Base-by-base conservation (phyloP, 2,113 vertebrate species). In the Caretta caretta region DNA sequence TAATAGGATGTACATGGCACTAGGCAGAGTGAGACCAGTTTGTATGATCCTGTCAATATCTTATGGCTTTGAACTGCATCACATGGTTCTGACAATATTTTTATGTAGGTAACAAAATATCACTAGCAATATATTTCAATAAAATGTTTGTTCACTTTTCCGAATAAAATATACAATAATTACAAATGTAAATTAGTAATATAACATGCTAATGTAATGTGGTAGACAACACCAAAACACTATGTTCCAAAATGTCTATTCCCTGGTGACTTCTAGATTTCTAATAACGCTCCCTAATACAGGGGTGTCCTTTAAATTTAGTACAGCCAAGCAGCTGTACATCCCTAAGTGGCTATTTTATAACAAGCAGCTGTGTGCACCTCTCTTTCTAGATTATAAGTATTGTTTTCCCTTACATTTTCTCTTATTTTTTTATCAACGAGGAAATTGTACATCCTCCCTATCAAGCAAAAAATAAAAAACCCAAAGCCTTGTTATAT, bases 321-420 rank as follows among this genome's bases (percentile, higher is more conserved):
- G 92, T 92, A 57, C 90, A 95, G 62, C 56, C 92, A 81, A 92
- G 50, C 89, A 94, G 83, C 93, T 97, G 94, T 96, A 94, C 8
- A n/a, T 94, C 79, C 50, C 38, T 92, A 53, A 42, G 56, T 48
- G 22, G 89, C 86, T 92, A 95, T 96, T 96, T 96, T 94, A 95
- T 88, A 95, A 83, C 83, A 89, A 92, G 22, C 22, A 93, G 92
- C 94, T 95, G 35, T 92, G 90, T 96, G 88, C 29, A 92, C 50
- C 56, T 94, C 84, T 84, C 59, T 89, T 80, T 87, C 90, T 88
- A 94, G 94, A 87, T 96, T 78, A 81, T 97, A 96, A 96, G 96
- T 96, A 93, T 83, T 93, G 85, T 96, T 97, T 96, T 96, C 89
- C 76, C 87, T 95, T 90, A 87, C 80, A 80, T 91, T 96, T 97